Conservation (phyloP, 2,888 invertebrate genomes). For the Lasius platythorax region DNA sequence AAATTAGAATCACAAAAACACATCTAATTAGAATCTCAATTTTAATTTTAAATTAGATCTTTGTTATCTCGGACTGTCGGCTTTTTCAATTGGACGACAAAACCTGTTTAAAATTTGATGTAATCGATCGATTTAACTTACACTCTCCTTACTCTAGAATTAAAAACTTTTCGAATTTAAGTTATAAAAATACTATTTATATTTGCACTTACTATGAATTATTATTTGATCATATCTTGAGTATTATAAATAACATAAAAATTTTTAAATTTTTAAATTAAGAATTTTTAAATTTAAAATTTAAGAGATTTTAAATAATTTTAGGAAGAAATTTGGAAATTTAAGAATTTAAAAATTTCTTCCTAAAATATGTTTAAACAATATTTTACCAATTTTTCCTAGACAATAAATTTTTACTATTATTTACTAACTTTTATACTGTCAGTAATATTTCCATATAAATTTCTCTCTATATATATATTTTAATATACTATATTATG, state of each 20-base stretch:
- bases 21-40: conserved; percentile 29
- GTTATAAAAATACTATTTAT: not conserved
- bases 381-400: not conserved
- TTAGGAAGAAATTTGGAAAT: too few species aligned
- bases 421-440: not conserved
- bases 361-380: not conserved
- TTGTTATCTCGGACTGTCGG: not conserved
- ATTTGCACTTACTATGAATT: not conserved
- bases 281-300: too few species aligned
- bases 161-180: not conserved
- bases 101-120: not conserved
- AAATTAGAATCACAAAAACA: conserved; percentile 20
- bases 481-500: too few species aligned
- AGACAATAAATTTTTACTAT: not conserved
- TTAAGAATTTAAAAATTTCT: not conserved
- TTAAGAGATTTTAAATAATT: too few species aligned
- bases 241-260: not conserved
- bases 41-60: conserved; percentile 28
- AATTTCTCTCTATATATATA: too few species aligned
- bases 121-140: not conserved
- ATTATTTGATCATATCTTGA: not conserved
- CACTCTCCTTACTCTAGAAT: not conserved
- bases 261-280: not conserved
- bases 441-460: not conserved
- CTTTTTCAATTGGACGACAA: not conserved